Conservation (phyloP, 1,140 invertebrate genomes). For the Caenorhabditis elegans region DNA sequence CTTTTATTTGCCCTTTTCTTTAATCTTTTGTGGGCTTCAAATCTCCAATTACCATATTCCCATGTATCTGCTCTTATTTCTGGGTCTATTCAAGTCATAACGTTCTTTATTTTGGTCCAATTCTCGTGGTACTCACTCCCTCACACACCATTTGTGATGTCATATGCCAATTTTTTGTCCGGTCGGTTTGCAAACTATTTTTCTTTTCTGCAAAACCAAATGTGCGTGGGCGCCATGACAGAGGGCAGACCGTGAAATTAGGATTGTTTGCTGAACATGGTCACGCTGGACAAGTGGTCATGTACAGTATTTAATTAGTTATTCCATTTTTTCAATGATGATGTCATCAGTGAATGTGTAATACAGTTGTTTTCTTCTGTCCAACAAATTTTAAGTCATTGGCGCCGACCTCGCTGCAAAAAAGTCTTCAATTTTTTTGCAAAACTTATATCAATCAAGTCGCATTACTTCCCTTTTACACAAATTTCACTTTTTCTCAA, state of each 20-base stretch:
- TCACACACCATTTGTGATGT: background rate
- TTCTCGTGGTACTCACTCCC: no score
- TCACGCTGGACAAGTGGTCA: background rate
- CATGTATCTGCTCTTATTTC: background rate
- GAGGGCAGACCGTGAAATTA: background rate
- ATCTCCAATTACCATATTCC: background rate
- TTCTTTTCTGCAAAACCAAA: background rate
- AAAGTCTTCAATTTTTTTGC: background rate
- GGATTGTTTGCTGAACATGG: background rate
- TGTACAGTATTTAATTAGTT: no score
- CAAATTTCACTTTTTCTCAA: background rate
- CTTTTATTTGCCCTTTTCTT: background rate
- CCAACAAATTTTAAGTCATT: background rate
- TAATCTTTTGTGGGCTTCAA: background rate
- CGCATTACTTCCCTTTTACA: background rate
- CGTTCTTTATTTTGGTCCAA: background rate
- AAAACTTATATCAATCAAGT: conserved; percentile 1
- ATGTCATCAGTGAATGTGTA: background rate
- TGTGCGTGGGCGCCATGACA: background rate
- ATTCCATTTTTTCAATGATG: no score
- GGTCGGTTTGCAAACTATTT: background rate
- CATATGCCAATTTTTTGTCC: background rate
- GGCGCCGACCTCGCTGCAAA: background rate
- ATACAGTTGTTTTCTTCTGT: background rate
- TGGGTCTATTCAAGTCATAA: background rate